Evolutionary conservation across 2,888 invertebrate species (phyloP).

Genomic region (Drymonia ruficornis): DNA sequence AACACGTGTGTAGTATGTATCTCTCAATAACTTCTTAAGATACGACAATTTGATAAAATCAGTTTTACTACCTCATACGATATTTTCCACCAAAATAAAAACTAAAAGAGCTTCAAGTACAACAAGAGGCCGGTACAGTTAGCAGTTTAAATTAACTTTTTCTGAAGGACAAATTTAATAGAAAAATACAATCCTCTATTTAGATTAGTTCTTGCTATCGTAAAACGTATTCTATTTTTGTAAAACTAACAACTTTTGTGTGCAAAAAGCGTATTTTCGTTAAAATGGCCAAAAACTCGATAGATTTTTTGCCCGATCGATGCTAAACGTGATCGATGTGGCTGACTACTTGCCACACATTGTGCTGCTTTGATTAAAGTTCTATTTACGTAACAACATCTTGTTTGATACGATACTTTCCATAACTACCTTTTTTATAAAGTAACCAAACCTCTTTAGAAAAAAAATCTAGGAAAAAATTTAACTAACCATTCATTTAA

Average conservation of each 20-base stretch:
- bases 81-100: background rate
- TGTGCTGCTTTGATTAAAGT: background rate
- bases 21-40: background rate
- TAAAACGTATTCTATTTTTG: conserved; percentile 1
- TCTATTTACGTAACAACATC: background rate
- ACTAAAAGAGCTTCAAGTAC: background rate
- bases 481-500: too few species aligned
- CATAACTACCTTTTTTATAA: background rate
- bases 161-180: conserved; percentile 1
- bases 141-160: conserved; percentile 4
- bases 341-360: conserved; percentile 3
- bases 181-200: conserved; percentile 3
- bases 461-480: too few species aligned
- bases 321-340: conserved; percentile 3
- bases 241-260: conserved; percentile 4
- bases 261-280: background rate
- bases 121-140: background rate
- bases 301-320: conserved; percentile 1
- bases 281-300: background rate
- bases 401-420: background rate
- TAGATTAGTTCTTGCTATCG: background rate
- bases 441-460: too few species aligned
- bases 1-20: conserved; percentile 1
- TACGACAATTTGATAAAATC: too few species aligned
- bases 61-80: too few species aligned